Conservation (phyloP, 2,113 vertebrate species). For the Osmerus eperlanus region DNA sequence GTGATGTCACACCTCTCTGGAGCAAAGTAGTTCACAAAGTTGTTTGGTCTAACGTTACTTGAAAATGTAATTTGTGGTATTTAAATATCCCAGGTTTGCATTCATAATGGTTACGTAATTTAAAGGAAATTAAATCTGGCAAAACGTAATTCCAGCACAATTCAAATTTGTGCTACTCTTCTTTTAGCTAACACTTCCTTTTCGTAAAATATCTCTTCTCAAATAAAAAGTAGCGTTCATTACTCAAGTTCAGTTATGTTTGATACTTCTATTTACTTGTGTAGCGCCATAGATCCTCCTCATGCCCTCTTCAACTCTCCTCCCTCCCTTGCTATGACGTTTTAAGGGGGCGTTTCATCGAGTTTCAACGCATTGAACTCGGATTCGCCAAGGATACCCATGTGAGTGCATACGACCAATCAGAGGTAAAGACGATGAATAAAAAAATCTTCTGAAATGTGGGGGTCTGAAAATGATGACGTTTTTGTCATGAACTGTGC, state of each 20-base stretch:
- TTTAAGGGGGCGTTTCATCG: conserved; percentile 32
- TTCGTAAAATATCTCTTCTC: too few species aligned
- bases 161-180: too few species aligned
- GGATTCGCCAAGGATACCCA: conserved; percentile 36
- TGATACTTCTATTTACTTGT: neutral
- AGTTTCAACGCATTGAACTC: conserved; percentile 5
- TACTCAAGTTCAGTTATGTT: neutral
- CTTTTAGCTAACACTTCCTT: too few species aligned
- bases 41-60: neutral
- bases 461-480: conserved; percentile 51
- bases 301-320: neutral
- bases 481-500: conserved; percentile 44
- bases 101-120: too few species aligned
- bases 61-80: too few species aligned
- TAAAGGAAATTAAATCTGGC: too few species aligned
- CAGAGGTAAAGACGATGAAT: conserved; percentile 22
- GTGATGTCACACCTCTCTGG: neutral
- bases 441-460: conserved; percentile 3
- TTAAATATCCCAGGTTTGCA: too few species aligned
- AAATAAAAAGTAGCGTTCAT: neutral
- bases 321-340: conserved; percentile 39
- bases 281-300: neutral
- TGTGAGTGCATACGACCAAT: conserved; percentile 50
- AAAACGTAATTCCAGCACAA: too few species aligned
- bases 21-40: neutral